Conservation (phyloP, 2,888 invertebrate genomes). For the Dynastes hyllus region DNA sequence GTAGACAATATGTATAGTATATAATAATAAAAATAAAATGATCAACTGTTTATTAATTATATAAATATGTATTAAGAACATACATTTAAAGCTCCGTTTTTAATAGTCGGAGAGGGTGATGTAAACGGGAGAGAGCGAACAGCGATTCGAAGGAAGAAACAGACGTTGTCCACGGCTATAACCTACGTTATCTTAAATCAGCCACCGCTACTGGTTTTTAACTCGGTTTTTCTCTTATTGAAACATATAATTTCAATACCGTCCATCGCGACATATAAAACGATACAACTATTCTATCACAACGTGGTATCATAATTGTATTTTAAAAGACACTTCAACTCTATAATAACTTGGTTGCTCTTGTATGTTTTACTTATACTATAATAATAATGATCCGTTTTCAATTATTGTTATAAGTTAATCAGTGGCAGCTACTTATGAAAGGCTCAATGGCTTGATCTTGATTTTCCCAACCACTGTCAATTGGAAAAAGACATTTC, state of each 20-base stretch:
- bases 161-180: too few relatives aligned
- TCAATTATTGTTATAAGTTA: constrained; percentile 1
- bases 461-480: too few relatives aligned
- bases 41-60: neutral
- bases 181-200: too few relatives aligned
- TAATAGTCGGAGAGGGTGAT: neutral
- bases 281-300: constrained; percentile 24
- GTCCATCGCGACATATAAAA: neutral
- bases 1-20: neutral
- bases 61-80: constrained; percentile 11
- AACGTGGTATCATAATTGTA: constrained; percentile 22
- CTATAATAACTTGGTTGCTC: constrained; percentile 6
- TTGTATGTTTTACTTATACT: neutral
- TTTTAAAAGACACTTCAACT: constrained; percentile 31
- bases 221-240: neutral
- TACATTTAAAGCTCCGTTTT: constrained; percentile 40
- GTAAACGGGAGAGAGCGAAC: too few relatives aligned
- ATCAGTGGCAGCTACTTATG: neutral
- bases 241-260: neutral
- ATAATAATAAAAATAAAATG: constrained; percentile 15
- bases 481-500: too few relatives aligned
- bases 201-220: too few relatives aligned
- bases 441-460: too few relatives aligned
- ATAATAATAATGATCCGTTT: neutral
- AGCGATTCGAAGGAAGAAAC: too few relatives aligned